phyloP scores from a whole-genome alignment of 2,797 vertebrate genomes.

The Channallabes apus region DNA sequence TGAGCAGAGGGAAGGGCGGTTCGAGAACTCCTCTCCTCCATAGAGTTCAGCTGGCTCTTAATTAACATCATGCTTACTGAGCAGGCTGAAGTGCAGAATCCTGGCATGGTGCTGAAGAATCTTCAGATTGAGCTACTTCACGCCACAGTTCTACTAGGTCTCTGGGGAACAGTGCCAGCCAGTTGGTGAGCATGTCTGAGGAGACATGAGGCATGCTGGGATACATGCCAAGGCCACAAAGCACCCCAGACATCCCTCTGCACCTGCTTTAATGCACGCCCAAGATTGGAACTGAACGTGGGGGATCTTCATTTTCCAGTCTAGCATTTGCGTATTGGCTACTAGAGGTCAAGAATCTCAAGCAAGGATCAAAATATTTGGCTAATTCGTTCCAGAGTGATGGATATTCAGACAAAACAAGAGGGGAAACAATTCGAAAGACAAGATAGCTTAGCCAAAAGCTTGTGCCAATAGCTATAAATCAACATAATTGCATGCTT shows the following conservation, averaged over 20 bases:
- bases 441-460: conserved; percentile 18
- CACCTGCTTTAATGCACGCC: conserved; percentile 39
- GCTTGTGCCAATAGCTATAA: not conserved
- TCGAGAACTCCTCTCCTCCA: conserved; percentile 4
- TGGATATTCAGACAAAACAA: conserved; percentile 16
- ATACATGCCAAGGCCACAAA: conserved; percentile 20
- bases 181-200: conserved; percentile 27
- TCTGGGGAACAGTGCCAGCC: conserved; percentile 32
- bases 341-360: conserved; percentile 10
- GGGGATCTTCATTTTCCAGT: conserved; percentile 24
- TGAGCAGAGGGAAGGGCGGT: not conserved
- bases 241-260: not conserved
- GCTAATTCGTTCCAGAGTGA: conserved; percentile 5
- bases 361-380: conserved; percentile 22
- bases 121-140: conserved; percentile 9
- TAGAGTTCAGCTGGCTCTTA: conserved; percentile 19
- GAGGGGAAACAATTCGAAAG: conserved; percentile 20
- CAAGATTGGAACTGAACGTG: conserved; percentile 29
- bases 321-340: conserved; percentile 28
- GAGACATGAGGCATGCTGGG: conserved; percentile 18
- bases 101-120: conserved; percentile 24
- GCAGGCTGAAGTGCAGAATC: not conserved
- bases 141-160: not conserved
- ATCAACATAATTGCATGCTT: conserved; percentile 11
- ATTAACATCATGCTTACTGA: not conserved